phyloP scores from a whole-genome alignment of 2,888 invertebrate genomes.

The Watsonalla binaria region DNA sequence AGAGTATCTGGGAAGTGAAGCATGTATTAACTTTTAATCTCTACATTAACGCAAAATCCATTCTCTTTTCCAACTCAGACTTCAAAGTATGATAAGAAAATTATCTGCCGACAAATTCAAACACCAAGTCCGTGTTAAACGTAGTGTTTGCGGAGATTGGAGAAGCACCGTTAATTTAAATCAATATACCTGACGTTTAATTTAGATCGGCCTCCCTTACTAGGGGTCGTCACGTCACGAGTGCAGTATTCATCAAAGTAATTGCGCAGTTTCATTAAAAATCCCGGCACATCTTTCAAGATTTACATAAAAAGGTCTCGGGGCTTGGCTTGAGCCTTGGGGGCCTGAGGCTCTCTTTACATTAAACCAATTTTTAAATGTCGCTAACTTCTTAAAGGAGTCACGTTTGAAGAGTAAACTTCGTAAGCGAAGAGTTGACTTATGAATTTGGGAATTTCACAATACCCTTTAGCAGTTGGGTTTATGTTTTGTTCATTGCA shows the following conservation, averaged over 20 bases:
- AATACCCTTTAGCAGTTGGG: neutral
- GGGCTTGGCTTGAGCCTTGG: slow-evolving; percentile 24
- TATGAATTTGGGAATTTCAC: slow-evolving; percentile 3
- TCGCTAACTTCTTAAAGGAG: slow-evolving; percentile 39
- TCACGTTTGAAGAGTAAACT: slow-evolving; percentile 38
- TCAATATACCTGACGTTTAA: slow-evolving; percentile 45
- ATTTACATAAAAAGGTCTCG: slow-evolving; percentile 72
- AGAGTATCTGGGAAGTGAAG: too few relatives aligned
- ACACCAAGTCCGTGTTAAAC: neutral
- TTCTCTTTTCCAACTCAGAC: too few relatives aligned
- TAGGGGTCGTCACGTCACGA: slow-evolving; percentile 45
- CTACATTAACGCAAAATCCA: too few relatives aligned
- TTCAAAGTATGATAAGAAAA: too few relatives aligned
- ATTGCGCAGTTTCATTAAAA: slow-evolving; percentile 72
- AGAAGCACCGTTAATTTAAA: slow-evolving; percentile 37
- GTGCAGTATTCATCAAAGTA: slow-evolving; percentile 65
- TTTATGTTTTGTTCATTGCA: too few relatives aligned
- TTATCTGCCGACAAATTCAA: neutral
- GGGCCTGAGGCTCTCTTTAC: slow-evolving; percentile 36
- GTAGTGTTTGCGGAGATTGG: slow-evolving; percentile 8
- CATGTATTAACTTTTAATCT: too few relatives aligned
- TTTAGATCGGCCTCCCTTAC: slow-evolving; percentile 34
- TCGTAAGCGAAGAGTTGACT: slow-evolving; percentile 17
- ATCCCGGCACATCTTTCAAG: slow-evolving; percentile 67
- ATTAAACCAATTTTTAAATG: slow-evolving; percentile 59